phyloP scores from a whole-genome alignment of 1,140 invertebrate genomes.

The Lordiphosa clarofinis region DNA sequence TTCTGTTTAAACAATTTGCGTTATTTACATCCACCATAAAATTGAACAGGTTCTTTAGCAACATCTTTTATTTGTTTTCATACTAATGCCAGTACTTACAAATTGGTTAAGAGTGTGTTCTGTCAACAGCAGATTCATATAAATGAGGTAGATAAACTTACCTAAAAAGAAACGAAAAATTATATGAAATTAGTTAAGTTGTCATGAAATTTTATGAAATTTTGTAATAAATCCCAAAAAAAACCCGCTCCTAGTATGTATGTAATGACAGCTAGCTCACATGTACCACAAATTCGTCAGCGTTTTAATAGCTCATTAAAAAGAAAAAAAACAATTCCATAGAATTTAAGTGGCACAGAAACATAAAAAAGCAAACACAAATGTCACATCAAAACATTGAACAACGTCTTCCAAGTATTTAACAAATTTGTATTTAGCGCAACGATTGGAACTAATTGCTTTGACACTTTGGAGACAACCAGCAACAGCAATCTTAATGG shows the following conservation, averaged over 20 bases:
- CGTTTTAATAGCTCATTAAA: constrained; percentile 67
- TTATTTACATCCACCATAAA: constrained; percentile 2
- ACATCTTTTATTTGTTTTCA: background rate
- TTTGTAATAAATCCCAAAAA: no score
- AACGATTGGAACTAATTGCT: constrained; percentile 61
- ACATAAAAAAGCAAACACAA: constrained; percentile 52
- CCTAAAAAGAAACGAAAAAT: constrained; percentile 34
- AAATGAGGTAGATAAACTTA: constrained; percentile 30
- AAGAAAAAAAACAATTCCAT: constrained; percentile 31
- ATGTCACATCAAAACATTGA: constrained; percentile 50
- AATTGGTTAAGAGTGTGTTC: background rate
- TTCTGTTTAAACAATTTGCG: constrained; percentile 14
- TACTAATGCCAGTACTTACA: constrained; percentile 23
- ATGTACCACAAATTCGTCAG: constrained; percentile 30
- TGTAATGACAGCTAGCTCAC: constrained; percentile 11
- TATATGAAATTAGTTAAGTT: background rate
- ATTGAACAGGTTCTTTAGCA: constrained; percentile 3
- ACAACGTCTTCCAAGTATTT: background rate
- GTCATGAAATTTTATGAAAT: no score
- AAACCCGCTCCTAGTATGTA: background rate
- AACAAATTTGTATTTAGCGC: constrained; percentile 33
- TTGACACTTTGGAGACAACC: constrained; percentile 30
- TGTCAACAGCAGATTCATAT: no score
- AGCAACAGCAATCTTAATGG: no score
- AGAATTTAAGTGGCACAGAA: constrained; percentile 55